A percentile compares a stretch with the other conserved stretches of the same genome.
Evolutionary conservation across 1,140 invertebrate genomes (phyloP).

Genomic region (Argopecten irradians): DNA sequence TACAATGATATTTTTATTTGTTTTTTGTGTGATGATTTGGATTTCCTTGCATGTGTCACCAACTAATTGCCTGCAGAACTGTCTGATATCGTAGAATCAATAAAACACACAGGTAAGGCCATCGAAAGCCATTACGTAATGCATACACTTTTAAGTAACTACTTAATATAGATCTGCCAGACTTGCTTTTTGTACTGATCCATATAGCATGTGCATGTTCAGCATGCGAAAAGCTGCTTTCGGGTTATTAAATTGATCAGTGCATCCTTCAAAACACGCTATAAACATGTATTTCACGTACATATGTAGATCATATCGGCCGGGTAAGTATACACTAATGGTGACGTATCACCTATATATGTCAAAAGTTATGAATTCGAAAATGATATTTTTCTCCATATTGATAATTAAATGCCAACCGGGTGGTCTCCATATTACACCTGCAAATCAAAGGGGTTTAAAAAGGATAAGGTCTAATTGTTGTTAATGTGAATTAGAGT

Average conservation of each 20-base stretch:
- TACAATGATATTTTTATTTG: neutral
- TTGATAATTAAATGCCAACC: too few species aligned
- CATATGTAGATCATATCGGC: neutral
- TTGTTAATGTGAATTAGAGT: too few species aligned
- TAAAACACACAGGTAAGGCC: neutral
- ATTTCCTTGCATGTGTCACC: neutral
- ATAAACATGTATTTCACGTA: neutral
- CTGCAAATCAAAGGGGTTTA: too few species aligned
- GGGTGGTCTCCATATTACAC: too few species aligned
- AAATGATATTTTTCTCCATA: too few species aligned
- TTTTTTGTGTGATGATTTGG: neutral
- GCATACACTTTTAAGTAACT: slow-evolving; percentile 11
- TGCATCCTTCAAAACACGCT: neutral
- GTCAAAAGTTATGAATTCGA: too few species aligned
- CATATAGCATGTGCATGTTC: neutral
- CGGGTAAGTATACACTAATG: neutral
- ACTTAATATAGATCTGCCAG: slow-evolving; percentile 14
- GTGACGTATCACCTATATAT: too few species aligned
- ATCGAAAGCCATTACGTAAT: slow-evolving; percentile 1
- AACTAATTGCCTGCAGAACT: slow-evolving; percentile 16
- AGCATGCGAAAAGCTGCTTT: slow-evolving; percentile 2
- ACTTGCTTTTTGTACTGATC: neutral
- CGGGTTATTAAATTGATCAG: neutral
- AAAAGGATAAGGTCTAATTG: too few species aligned
- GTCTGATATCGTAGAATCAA: neutral